Conservation (phyloP, 2,888 invertebrate species). For the Eudasyphora cyanicolor region DNA sequence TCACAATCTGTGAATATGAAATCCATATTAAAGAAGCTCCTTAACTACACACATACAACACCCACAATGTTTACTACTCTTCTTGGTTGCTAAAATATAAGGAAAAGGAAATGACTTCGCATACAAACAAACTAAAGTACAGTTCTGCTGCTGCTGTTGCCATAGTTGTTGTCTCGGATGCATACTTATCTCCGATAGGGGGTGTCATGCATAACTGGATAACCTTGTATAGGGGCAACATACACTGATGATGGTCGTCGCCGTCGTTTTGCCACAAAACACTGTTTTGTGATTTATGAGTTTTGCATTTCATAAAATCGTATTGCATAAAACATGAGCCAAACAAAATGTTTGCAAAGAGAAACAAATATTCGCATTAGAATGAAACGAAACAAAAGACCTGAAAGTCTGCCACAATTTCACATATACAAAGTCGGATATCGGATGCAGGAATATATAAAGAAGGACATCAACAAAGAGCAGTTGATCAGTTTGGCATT, state of each 20-base stretch:
- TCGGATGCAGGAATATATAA: not conserved
- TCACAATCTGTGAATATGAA: too few relatives aligned
- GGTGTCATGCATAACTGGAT: too few relatives aligned
- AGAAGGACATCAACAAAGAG: not conserved
- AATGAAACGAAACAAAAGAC: not conserved
- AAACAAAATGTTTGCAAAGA: not conserved
- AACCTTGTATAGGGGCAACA: not conserved
- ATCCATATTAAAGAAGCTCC: too few relatives aligned
- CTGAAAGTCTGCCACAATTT: not conserved
- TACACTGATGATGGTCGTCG: not conserved
- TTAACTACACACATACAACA: too few relatives aligned
- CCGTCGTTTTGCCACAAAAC: not conserved
- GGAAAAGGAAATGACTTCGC: not conserved
- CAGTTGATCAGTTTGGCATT: not conserved
- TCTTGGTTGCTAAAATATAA: too few relatives aligned
- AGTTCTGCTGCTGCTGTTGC: too few relatives aligned
- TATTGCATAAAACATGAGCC: constrained; percentile 22
- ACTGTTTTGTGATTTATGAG: constrained; percentile 16
- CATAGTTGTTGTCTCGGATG: not conserved
- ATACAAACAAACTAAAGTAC: not conserved
- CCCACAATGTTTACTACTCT: too few relatives aligned
- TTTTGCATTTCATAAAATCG: constrained; percentile 25
- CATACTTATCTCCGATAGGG: not conserved
- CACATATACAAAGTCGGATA: not conserved
- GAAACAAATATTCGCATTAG: not conserved